Base-by-base conservation (phyloP, 2,888 invertebrate species). In the Dromius quadrimaculatus region DNA sequence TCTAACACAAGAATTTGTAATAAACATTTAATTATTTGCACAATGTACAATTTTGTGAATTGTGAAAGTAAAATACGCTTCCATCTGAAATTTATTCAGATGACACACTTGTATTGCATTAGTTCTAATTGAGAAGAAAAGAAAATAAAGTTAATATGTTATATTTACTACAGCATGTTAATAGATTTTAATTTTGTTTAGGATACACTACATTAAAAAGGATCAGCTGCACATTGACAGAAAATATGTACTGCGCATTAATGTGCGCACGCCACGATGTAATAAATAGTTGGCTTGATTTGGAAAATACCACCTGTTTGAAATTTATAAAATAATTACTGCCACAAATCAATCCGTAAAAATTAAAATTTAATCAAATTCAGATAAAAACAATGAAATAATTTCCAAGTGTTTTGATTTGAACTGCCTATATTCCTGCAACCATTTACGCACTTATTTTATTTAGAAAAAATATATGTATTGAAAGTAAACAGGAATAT, bases 201-300 rank as follows among this genome's bases (percentile, higher is more conserved):
- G 43, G 43, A 15, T 66, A 68, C 68, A 68, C 62, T 38, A 62
- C 22, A 36, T n/a, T n/a, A 54, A 54, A 54, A 28, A 54, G 28
- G n/a, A 15, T 54, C 15, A 54, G 50, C 50, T 54, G 50, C 28
- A 54, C 50, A 54, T 6, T 54, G 50, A 54, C 50, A 54, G 45
- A 3, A 20, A 45, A 45, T 11, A 9, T 45, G 3, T 28, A 45
- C 45, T 45, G 50, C 50, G 50, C 41, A 41, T 15, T 11, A 41
- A 13, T 15, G 13, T 1, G 41, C 41, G 41, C 50, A 54, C 28
- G 28, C 28, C 28, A 28, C 28, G 8, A 36, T n/a, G n/a, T n/a
- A n/a, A n/a, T n/a, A n/a, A n/a, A n/a, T n/a, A 11, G 15, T 28
- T 54, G 50, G 28, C 28, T 28, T 8, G n/a, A 28, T 54, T 54